Conservation (phyloP, 2,113 vertebrate species). For the Pollimyrus isidori region DNA sequence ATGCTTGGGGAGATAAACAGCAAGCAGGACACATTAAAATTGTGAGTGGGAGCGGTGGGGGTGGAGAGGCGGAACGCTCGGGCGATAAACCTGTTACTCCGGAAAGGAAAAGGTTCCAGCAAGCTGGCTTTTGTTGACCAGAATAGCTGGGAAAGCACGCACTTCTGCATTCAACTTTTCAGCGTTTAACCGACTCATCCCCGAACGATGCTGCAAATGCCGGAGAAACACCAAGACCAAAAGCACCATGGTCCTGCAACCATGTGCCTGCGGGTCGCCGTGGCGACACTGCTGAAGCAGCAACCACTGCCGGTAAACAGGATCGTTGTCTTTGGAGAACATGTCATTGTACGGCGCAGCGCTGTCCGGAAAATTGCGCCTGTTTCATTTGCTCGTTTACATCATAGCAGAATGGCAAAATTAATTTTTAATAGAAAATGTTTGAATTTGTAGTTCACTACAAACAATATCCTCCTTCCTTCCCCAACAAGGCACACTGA, state of each 20-base stretch:
- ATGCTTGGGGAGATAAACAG: constrained; percentile 19
- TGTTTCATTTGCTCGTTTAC: not conserved
- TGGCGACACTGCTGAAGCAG: constrained; percentile 59
- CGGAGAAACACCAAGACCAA: not conserved
- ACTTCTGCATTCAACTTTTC: constrained; percentile 28
- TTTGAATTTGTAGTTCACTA: not conserved
- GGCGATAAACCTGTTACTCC: constrained; percentile 17
- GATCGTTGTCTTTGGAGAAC: constrained; percentile 40
- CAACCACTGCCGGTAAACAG: constrained; percentile 41
- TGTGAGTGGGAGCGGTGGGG: not conserved
- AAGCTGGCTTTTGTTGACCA: constrained; percentile 5
- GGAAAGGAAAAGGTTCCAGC: constrained; percentile 13
- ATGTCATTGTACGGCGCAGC: not conserved
- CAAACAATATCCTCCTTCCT: not conserved
- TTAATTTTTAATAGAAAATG: not conserved
- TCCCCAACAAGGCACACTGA: not conserved
- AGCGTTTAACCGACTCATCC: not conserved
- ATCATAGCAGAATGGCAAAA: not conserved
- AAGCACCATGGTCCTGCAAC: constrained; percentile 49
- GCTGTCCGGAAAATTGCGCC: not conserved
- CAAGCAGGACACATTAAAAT: constrained; percentile 3
- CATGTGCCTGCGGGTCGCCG: constrained; percentile 59
- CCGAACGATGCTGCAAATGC: not conserved
- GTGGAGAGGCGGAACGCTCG: not conserved
- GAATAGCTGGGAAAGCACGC: not conserved